phyloP scores from a whole-genome alignment of 2,888 invertebrate genomes.

The Drosophila yooni region DNA sequence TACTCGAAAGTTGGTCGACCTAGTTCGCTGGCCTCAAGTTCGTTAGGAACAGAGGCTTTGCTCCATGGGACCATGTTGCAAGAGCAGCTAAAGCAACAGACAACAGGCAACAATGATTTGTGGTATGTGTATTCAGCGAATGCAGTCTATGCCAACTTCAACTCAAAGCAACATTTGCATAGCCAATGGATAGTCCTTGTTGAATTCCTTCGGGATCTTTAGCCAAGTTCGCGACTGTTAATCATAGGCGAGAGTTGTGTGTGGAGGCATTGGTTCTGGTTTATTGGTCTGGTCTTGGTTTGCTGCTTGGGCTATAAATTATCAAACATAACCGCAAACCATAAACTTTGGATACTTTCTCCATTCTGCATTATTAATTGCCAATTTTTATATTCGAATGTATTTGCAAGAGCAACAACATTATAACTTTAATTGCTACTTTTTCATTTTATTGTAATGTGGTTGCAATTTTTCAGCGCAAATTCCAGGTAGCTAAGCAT shows the following conservation, averaged over 20 bases:
- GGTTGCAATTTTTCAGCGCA: too few species aligned
- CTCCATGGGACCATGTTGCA: slow-evolving; percentile 34
- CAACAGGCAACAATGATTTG: slow-evolving; percentile 32
- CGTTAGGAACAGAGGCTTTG: slow-evolving; percentile 22
- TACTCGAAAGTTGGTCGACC: slow-evolving; percentile 55
- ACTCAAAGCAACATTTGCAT: slow-evolving; percentile 48
- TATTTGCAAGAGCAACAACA: slow-evolving; percentile 3
- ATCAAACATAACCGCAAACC: slow-evolving; percentile 7
- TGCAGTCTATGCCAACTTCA: slow-evolving; percentile 17
- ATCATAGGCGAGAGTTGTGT: slow-evolving; percentile 3
- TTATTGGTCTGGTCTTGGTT: slow-evolving; percentile 24
- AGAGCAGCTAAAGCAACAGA: not conserved
- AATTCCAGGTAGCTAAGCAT: not conserved
- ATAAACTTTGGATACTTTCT: slow-evolving; percentile 15
- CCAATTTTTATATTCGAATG: slow-evolving; percentile 14
- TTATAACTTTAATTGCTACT: slow-evolving; percentile 26
- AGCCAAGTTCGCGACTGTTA: slow-evolving; percentile 18
- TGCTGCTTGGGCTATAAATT: slow-evolving; percentile 21
- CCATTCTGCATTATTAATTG: slow-evolving; percentile 20
- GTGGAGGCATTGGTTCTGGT: slow-evolving; percentile 1
- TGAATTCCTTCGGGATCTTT: slow-evolving; percentile 2
- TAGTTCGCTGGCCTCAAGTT: slow-evolving; percentile 7
- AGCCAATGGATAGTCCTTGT: slow-evolving; percentile 1
- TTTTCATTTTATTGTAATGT: slow-evolving; percentile 2
- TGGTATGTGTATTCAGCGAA: slow-evolving; percentile 11